Evolutionary conservation across 2,113 vertebrate genomes (phyloP).

Genomic region (Anhinga rufa): DNA sequence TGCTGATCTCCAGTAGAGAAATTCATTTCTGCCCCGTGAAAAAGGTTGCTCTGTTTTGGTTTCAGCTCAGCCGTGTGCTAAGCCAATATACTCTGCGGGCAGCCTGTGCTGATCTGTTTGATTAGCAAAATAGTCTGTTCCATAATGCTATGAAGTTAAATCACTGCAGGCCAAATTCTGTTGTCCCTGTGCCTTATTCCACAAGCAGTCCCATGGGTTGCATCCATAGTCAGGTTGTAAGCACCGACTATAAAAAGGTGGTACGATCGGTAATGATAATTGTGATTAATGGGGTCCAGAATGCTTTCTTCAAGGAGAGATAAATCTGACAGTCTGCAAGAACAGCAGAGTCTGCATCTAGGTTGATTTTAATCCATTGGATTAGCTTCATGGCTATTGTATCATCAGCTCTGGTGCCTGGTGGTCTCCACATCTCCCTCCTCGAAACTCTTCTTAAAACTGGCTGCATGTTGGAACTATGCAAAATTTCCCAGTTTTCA

Average conservation of each 20-base stretch:
- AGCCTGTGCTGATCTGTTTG: neutral
- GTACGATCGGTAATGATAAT: neutral
- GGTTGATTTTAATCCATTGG: neutral
- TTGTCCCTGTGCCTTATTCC: neutral
- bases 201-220: fast-evolving
- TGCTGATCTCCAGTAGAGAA: no score
- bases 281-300: neutral
- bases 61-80: neutral
- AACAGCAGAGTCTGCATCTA: neutral
- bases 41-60: neutral
- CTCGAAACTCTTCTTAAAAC: neutral
- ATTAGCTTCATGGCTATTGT: neutral
- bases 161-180: neutral
- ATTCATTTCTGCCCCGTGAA: no score
- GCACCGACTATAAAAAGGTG: neutral
- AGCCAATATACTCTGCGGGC: neutral
- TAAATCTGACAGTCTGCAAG: no score
- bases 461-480: neutral
- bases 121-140: neutral
- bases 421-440: neutral
- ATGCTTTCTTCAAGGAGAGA: neutral
- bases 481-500: neutral
- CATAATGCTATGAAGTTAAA: fast-evolving
- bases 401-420: neutral
- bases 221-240: neutral